These are phyloP conservation scores for Anastatus disparis DNA, from an alignment of 1,140 invertebrate genomes.

Conservation along the genomic window DNA sequence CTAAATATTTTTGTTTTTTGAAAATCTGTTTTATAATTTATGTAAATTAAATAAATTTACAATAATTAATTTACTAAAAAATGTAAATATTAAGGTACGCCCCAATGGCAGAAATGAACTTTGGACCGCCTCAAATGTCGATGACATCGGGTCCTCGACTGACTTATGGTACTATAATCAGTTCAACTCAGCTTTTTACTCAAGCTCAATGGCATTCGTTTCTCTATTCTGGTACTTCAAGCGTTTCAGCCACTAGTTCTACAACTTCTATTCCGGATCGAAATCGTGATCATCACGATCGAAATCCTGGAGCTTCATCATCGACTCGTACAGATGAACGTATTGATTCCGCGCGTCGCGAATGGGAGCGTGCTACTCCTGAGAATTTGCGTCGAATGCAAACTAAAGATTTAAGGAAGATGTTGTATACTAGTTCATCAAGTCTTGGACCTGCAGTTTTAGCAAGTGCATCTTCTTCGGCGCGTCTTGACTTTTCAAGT, in stretches of 20 bases:
- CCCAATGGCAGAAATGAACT: constrained; percentile 64
- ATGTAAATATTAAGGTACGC: constrained; percentile 48
- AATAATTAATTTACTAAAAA: neutral
- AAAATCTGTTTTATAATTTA: neutral
- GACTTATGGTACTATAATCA: constrained; percentile 65
- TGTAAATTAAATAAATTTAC: neutral
- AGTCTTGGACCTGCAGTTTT: constrained; percentile 12
- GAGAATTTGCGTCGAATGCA: constrained; percentile 59
- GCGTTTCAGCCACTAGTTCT: no score
- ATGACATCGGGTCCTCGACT: constrained; percentile 60
- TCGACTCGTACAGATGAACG: constrained; percentile 48
- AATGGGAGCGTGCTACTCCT: constrained; percentile 60
- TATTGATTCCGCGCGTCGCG: constrained; percentile 59
- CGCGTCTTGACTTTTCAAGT: constrained; percentile 49
- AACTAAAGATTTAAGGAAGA: constrained; percentile 57
- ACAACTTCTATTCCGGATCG: no score
- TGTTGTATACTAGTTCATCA: constrained; percentile 48
- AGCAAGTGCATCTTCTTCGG: constrained; percentile 13
- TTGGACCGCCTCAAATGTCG: constrained; percentile 64
- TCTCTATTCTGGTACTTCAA: no score
- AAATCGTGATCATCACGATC: no score
- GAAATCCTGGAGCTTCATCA: no score
- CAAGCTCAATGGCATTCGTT: constrained; percentile 59
- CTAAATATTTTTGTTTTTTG: no score
- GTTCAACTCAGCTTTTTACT: constrained; percentile 64